Percentiles rank a stretch among this genome's conserved stretches.
These are phyloP conservation scores for Ptilorrhoa leucosticta DNA, from an alignment of 2,113 vertebrate species.

Conservation along the genomic window DNA sequence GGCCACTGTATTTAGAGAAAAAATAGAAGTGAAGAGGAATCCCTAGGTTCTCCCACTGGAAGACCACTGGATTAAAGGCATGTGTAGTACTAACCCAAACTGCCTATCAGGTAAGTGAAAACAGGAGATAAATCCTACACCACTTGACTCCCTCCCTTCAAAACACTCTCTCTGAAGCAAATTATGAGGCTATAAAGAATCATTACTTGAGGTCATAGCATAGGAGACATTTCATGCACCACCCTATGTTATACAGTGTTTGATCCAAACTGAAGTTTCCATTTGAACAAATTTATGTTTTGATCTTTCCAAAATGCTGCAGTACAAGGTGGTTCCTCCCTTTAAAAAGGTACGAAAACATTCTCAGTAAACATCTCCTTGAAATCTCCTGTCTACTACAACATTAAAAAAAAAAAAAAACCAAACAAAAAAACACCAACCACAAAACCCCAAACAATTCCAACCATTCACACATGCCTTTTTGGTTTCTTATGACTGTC, in stretches of 20 bases:
- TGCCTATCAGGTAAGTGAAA: not conserved
- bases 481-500: not conserved
- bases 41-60: not conserved
- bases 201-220: not conserved
- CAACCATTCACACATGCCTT: not conserved
- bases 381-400: not conserved
- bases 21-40: not conserved
- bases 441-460: not conserved
- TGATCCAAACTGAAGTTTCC: not conserved
- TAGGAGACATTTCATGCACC: not conserved
- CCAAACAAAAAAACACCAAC: not conserved
- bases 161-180: not conserved
- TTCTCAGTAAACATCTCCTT: not conserved
- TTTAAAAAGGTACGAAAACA: not conserved
- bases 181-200: not conserved
- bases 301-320: not conserved
- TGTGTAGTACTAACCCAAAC: not conserved
- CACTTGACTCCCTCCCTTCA: not conserved
- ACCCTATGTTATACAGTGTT: not conserved
- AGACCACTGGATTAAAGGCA: not conserved
- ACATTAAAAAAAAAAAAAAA: not conserved
- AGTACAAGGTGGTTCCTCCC: not conserved
- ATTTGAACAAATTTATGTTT: not conserved
- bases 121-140: not conserved
- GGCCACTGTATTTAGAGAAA: not conserved